phyloP scores from a whole-genome alignment of 2,797 vertebrate species.

The Thripadectes ignobilis region DNA sequence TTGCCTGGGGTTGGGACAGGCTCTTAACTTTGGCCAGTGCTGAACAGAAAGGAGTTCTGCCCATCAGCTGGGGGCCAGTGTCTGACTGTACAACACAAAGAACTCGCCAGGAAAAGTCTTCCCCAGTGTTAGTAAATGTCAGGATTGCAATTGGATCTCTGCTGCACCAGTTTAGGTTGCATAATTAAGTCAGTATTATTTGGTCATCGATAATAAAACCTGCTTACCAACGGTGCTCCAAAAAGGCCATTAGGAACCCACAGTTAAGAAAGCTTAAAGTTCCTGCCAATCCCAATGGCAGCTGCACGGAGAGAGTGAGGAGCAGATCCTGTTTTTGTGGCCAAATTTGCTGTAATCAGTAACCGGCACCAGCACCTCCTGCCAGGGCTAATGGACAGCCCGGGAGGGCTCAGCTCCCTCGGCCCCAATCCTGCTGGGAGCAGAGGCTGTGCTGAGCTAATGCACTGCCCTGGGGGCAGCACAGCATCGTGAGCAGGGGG shows the following conservation, averaged over 20 bases:
- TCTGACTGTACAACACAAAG: rapidly evolving
- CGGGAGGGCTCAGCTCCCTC: background rate
- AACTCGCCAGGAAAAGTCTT: background rate
- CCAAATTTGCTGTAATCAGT: background rate
- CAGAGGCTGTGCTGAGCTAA: background rate
- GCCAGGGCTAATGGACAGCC: background rate
- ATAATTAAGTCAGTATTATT: conserved; percentile 28
- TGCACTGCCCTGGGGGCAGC: background rate
- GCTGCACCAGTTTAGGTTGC: background rate
- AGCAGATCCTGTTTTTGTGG: background rate
- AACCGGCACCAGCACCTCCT: background rate
- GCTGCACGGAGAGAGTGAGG: background rate
- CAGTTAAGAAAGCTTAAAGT: conserved; percentile 28
- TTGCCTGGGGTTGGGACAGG: background rate
- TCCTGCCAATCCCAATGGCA: conserved; percentile 38
- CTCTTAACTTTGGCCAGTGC: background rate
- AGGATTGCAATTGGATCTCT: background rate
- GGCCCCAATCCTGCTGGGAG: background rate
- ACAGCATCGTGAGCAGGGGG: background rate
- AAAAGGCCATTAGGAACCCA: conserved; percentile 49
- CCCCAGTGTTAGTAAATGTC: background rate
- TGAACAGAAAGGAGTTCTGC: background rate
- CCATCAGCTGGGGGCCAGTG: background rate
- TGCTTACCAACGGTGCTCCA: background rate
- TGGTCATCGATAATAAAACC: conserved; percentile 24